A percentile compares a stretch with the other conserved stretches of the same genome.
Conservation (phyloP, 2,888 invertebrate genomes). For the Enchytraeus crypticus region DNA sequence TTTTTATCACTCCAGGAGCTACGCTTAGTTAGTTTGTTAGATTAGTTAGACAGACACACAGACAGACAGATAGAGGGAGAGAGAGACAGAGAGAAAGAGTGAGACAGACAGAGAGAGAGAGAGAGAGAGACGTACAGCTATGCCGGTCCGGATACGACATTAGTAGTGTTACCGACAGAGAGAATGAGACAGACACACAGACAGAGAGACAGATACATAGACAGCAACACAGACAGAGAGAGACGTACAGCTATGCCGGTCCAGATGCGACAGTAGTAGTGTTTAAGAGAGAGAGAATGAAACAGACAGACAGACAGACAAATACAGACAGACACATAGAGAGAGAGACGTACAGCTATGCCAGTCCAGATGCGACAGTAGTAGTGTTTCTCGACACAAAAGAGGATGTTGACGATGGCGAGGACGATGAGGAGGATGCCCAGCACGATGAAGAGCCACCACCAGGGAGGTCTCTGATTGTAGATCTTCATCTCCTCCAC, state of each 20-base stretch:
- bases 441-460: conserved; percentile 5
- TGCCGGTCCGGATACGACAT: not conserved
- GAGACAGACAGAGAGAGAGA: not conserved
- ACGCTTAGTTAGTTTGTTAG: too few species aligned
- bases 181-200: not conserved
- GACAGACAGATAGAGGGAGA: too few species aligned
- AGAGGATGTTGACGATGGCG: conserved; percentile 1
- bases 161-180: not conserved
- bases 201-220: not conserved
- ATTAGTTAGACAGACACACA: not conserved
- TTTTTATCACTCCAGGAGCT: too few species aligned
- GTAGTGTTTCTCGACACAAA: conserved; percentile 2
- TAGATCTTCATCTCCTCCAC: conserved; percentile 14
- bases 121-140: not conserved
- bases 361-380: conserved; percentile 10
- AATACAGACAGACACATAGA: not conserved
- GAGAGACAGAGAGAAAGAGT: too few species aligned
- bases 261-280: not conserved
- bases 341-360: too few species aligned
- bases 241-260: not conserved
- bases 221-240: not conserved
- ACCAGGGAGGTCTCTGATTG: not conserved
- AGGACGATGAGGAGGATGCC: conserved; percentile 7
- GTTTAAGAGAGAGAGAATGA: not conserved
- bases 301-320: not conserved